Conservation (phyloP, 2,888 invertebrate genomes). For the Heteromurus nitidus region DNA sequence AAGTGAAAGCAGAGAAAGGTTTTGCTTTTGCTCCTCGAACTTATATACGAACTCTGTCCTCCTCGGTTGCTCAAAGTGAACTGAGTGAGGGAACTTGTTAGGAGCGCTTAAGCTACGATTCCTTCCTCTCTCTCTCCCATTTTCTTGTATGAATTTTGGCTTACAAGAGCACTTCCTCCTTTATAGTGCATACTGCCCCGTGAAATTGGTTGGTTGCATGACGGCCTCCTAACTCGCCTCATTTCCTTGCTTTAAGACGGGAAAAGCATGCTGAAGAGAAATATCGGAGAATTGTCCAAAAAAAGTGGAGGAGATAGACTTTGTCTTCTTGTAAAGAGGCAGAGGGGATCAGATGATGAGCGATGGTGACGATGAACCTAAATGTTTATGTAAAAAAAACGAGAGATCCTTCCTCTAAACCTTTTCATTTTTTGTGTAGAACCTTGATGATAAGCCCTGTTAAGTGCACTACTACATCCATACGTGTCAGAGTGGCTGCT, state of each 20-base stretch:
- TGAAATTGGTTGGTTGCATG: constrained; percentile 15
- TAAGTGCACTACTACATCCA: not conserved
- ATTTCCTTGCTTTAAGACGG: too few species aligned
- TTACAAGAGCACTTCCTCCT: not conserved
- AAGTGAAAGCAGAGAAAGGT: constrained; percentile 8
- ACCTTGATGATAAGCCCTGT: not conserved
- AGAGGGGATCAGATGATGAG: too few species aligned
- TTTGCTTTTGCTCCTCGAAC: too few species aligned
- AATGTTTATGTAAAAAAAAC: not conserved
- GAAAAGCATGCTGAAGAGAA: not conserved
- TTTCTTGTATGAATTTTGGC: not conserved
- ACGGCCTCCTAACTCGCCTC: constrained; percentile 1
- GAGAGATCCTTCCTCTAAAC: not conserved
- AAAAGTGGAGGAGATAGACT: too few species aligned
- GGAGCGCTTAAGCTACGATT: constrained; percentile 23
- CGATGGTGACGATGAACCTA: too few species aligned
- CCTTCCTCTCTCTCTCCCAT: not conserved
- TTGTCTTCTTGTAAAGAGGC: too few species aligned
- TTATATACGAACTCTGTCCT: constrained; percentile 41
- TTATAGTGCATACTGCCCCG: constrained; percentile 32
- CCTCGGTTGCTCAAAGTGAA: constrained; percentile 46
- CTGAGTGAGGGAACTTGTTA: constrained; percentile 34
- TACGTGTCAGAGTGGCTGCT: not conserved
- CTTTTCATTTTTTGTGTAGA: not conserved
- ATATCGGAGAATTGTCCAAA: too few species aligned